Base-by-base conservation (phyloP, 2,888 invertebrate genomes). In the Osmoderma eremita region DNA sequence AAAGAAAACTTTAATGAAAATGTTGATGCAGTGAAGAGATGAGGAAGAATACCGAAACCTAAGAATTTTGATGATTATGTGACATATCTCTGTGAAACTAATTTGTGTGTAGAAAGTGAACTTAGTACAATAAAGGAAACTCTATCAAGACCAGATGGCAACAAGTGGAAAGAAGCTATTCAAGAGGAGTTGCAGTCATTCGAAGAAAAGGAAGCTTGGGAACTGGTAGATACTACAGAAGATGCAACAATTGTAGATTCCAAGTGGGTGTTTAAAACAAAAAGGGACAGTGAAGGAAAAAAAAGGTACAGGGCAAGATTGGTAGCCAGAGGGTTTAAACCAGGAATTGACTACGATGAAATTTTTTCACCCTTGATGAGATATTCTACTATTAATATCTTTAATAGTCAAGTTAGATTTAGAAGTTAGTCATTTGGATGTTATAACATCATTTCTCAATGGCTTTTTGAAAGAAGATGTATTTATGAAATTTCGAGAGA, bases 181-280 rank as follows among this genome's bases (percentile, higher is more conserved):
- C 2, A 18, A 20, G 73, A 77, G 20, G 76, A 78, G 51, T n/a
- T n/a, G n/a, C n/a, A n/a, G n/a, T 68, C 65, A 6, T 78, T 77
- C 58, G 65, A 73, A 38, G 71, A 75, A 54, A 77, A 78, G 67
- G 54, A 70, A 42, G 70, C 75, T 10, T 77, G 75, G 75, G 72
- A 74, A 15, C n/a, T 76, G 1, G 67, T 70, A 0, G 70, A 75
- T 65, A 6, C 53, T 5, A 74, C 74, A 63, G 65, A 71, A 45
- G 51, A 54, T 51, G 67, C 17, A 42, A 71, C 64, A 12, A 68
- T 77, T 20, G 75, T 77, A 49, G 12, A 49, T 30, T 69, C 70
- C 61, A 72, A 72, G 45, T 71, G 72, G 71, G 70, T 73, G 5
- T 72, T 72, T 39, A 70, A 65, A 50, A 67, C 54, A 12, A 72